Evolutionary conservation across 2,888 invertebrate genomes (phyloP).

Genomic region (Gari tellinella): DNA sequence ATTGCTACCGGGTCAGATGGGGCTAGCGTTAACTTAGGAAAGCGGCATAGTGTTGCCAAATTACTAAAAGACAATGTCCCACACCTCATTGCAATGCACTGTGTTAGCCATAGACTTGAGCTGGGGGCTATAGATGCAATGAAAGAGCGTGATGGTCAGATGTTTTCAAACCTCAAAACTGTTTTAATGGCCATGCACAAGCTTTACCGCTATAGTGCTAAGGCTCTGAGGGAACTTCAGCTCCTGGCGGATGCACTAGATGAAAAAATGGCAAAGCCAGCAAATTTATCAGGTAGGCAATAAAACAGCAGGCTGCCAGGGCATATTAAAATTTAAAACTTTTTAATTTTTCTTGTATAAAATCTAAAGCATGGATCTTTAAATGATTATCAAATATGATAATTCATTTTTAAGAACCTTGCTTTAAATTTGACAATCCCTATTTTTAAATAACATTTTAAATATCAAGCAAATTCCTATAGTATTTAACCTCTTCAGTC

Average conservation of each 20-base stretch:
- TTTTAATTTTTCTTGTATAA: no score
- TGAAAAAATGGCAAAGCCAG: constrained; percentile 37
- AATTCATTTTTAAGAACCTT: no score
- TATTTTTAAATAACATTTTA: no score
- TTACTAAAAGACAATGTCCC: constrained; percentile 34
- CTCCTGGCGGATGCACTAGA: constrained; percentile 48
- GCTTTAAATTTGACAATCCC: no score
- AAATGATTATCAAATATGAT: no score
- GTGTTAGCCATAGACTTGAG: constrained; percentile 49
- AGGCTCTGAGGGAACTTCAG: constrained; percentile 52
- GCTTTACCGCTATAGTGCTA: constrained; percentile 55
- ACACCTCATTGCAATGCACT: constrained; percentile 38
- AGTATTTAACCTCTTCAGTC: no score
- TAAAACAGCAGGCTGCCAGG: no score
- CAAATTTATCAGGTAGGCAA: constrained; percentile 34
- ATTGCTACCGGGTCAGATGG: constrained; percentile 51
- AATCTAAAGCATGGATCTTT: no score
- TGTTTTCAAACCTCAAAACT: constrained; percentile 38
- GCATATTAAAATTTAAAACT: no score
- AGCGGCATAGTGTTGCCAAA: constrained; percentile 37
- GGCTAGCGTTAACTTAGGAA: constrained; percentile 47
- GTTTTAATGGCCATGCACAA: constrained; percentile 47
- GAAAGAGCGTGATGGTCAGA: constrained; percentile 32
- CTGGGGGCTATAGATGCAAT: constrained; percentile 49
- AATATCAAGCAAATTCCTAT: no score